Conservation (phyloP, 2,888 invertebrate species). For the Drosophila austrosaltans region DNA sequence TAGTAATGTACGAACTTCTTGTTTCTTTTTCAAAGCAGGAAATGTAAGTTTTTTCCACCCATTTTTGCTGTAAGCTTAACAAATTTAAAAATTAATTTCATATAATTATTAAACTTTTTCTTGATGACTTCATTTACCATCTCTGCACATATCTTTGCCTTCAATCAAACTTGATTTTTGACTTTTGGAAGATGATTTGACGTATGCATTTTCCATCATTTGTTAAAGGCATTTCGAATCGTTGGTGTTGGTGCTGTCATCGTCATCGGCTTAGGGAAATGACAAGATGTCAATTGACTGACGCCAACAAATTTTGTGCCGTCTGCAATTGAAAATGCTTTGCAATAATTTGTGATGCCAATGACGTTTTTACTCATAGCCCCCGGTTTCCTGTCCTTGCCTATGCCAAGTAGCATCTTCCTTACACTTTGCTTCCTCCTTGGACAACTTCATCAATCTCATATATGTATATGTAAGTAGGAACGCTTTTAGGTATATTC, state of each 20-base stretch:
- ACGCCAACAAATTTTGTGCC: conserved; percentile 44
- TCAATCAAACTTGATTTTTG: conserved; percentile 6
- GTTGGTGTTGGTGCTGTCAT: background rate
- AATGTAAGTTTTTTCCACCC: too few species aligned
- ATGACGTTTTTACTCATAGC: conserved; percentile 30
- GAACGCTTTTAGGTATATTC: conserved; percentile 51
- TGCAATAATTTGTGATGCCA: conserved; percentile 71
- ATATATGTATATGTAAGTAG: background rate
- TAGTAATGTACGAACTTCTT: too few species aligned
- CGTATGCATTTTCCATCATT: background rate
- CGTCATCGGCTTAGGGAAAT: conserved; percentile 32
- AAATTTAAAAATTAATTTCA: too few species aligned
- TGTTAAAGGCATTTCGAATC: background rate
- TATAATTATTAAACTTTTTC: background rate
- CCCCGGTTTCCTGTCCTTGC: background rate
- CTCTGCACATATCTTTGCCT: background rate
- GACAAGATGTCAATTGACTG: conserved; percentile 59
- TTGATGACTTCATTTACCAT: background rate
- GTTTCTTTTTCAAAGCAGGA: too few species aligned
- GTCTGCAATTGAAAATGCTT: conserved; percentile 32
- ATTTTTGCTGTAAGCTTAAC: too few species aligned
- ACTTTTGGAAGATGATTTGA: conserved; percentile 3
- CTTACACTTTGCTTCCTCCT: conserved; percentile 38
- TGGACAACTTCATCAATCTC: conserved; percentile 48
- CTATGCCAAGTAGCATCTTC: background rate